Conservation (phyloP, 2,797 vertebrate species). For the Channallabes apus region DNA sequence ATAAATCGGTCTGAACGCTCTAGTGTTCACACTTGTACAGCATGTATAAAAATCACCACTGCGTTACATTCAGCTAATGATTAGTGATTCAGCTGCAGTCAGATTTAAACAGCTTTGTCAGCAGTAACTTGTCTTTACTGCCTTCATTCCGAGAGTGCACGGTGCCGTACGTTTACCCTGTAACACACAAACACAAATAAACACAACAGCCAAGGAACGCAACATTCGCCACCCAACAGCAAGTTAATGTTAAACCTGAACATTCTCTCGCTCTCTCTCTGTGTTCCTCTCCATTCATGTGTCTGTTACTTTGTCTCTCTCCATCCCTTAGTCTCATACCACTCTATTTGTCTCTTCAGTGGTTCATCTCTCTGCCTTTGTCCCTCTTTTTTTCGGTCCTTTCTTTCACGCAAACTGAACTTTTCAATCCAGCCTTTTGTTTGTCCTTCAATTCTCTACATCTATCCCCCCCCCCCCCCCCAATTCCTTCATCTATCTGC, state of each 20-base stretch:
- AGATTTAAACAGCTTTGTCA: background rate
- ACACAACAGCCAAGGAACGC: background rate
- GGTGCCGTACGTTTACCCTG: slow-evolving; percentile 68
- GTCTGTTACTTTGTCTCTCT: too few relatives aligned
- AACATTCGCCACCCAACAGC: background rate
- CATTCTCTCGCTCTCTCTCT: background rate
- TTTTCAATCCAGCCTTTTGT: background rate
- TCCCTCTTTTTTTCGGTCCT: too few relatives aligned
- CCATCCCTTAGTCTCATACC: too few relatives aligned
- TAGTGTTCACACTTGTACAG: slow-evolving; percentile 8
- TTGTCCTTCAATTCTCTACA: background rate
- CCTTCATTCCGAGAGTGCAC: slow-evolving; percentile 54
- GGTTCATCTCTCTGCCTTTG: background rate
- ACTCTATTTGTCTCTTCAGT: too few relatives aligned
- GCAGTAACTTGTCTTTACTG: background rate
- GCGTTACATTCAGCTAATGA: background rate
- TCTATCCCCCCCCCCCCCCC: too few relatives aligned
- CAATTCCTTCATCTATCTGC: background rate
- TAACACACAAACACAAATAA: background rate
- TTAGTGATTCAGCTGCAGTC: background rate
- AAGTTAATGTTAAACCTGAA: background rate
- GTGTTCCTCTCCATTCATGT: too few relatives aligned
- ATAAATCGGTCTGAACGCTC: too few relatives aligned
- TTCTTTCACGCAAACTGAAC: too few relatives aligned
- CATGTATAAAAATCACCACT: background rate